Evolutionary conservation across 2,888 invertebrate genomes (phyloP), one percentile per base, ranked within the genome.

Genomic region (Pemphredon lugubris): DNA sequence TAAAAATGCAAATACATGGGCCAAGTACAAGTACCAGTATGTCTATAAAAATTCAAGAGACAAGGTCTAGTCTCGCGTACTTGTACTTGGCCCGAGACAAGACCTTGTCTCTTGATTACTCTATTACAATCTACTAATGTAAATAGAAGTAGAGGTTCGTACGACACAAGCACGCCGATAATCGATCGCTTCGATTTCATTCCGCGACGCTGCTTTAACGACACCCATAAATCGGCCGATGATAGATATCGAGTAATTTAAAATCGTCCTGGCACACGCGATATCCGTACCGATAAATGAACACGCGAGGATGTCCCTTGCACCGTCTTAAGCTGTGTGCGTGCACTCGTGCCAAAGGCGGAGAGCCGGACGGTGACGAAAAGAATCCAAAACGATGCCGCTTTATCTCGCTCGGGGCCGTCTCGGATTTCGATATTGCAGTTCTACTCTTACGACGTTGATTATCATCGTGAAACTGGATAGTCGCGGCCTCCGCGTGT

Each of bases 401-500:
- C 20, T 51, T 66, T 54, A 68, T 69, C 59, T 57, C 54, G 48
- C 51, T 44, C 47, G 60, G 53, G 45, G 57, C 44, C 63, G 48
- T 58, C 69, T 73, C 74, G 54, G 50, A 65, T 70, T 74, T 75
- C 75, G 74, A 74, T 73, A 69, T 75, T 61, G 48, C 73, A 58
- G 69, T 65, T n/a, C 64, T 65, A 57, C 74, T 58, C 53, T 66
- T 73, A 60, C 74, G 53, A 65, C 60, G 75, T 70, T 74, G 74
- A 65, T 75, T 75, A 75, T 75, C 74, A 69, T 65, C 69, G 53
- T 61, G 75, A 69, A 75, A 75, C 61, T 64, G 58, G 69, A 75
- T 75, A 73, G 48, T 23, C 42, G 21, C 61, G 47, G 21, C 64
- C 64, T 73, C 73, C 64, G 23, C 57, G 54, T 26, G 54, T 51